A percentile compares a stretch with the other conserved stretches of the same genome.
Evolutionary conservation across 2,797 vertebrate genomes (phyloP).

Genomic region (Naso thynnoides): DNA sequence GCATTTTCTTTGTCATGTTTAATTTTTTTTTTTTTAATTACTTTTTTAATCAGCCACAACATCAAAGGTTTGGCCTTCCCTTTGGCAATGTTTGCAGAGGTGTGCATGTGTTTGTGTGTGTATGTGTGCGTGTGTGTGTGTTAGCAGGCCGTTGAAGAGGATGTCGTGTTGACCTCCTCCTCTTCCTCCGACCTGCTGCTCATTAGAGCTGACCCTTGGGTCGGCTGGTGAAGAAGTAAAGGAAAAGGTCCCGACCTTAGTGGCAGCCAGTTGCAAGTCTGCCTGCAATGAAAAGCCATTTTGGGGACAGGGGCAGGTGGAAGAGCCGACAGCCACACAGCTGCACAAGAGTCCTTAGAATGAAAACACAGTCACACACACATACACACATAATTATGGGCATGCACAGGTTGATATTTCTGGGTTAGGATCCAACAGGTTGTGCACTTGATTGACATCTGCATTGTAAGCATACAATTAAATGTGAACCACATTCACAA

Average conservation of each 20-base stretch:
- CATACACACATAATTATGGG: background rate
- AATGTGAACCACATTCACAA: background rate
- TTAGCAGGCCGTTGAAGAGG: conserved; percentile 36
- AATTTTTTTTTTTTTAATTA: background rate
- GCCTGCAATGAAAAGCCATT: conserved; percentile 50
- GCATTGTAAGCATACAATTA: background rate
- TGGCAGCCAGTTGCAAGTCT: conserved; percentile 51
- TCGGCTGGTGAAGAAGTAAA: conserved; percentile 61
- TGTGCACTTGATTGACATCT: background rate
- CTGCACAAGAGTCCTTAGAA: conserved; percentile 26
- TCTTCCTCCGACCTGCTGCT: conserved; percentile 59
- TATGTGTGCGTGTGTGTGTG: background rate
- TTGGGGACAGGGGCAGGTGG: conserved; percentile 48
- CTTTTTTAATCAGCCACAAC: conserved; percentile 39
- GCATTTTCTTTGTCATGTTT: conserved; percentile 13
- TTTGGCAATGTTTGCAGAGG: conserved; percentile 4
- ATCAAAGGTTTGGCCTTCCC: conserved; percentile 48
- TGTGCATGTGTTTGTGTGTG: conserved; percentile 13
- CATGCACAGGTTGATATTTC: background rate
- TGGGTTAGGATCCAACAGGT: background rate
- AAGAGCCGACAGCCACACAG: conserved; percentile 24
- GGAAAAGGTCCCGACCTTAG: conserved; percentile 54
- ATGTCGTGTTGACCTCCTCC: conserved; percentile 62
- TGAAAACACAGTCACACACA: background rate
- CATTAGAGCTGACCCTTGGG: conserved; percentile 74